Base-by-base conservation (phyloP, 2,113 vertebrate species). In the Scortum barcoo region DNA sequence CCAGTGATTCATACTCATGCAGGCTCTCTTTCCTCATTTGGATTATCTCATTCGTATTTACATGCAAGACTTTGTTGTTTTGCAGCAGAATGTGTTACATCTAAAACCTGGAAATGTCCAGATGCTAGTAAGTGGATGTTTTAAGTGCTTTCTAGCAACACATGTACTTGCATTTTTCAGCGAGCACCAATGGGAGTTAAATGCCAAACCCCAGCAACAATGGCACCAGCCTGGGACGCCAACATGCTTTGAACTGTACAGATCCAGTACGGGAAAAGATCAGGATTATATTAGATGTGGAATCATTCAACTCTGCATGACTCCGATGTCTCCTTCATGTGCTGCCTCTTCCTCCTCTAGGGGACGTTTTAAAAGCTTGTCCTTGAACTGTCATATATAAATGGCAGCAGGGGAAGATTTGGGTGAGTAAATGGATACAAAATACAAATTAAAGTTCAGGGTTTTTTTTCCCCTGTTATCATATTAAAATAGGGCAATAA, bases 371-470 rank as follows among this genome's bases (percentile, higher is more conserved):
- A 67, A 63, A 77, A 72, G 30, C 26, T 54, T 28, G 38, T 50
- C 76, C 63, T 76, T 68, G 40, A 80, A 69, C 76, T 77, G 28
- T 69, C 22, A 81, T 60, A 58, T 38, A 68, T 26, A 30, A 65
- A 69, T 22, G 65, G 48, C 24, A 66, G 14, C 5, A 8, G 16
- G 8, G 9, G 22, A 68, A 40, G 40, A 82, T 12, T 19, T 9
- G 48, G 40, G 58, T 40, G 6, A 60, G 33, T 20, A 62, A 68
- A 68, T 58, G 20, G 16, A 26, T 44, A 20, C 20, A 33, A 65
- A 72, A 57, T 58, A 12, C n/a, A 58, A 38, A 77, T 78, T 8
- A 20, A 42, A 60, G 48, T 11, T 36, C 10, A 4, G 17, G n/a
- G 51, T 69, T 69, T 12, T 3, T 24, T 38, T 2, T 69, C 16